These are phyloP conservation scores for Drosophila anomelani DNA, from an alignment of 2,888 invertebrate species.

Conservation along the genomic window DNA sequence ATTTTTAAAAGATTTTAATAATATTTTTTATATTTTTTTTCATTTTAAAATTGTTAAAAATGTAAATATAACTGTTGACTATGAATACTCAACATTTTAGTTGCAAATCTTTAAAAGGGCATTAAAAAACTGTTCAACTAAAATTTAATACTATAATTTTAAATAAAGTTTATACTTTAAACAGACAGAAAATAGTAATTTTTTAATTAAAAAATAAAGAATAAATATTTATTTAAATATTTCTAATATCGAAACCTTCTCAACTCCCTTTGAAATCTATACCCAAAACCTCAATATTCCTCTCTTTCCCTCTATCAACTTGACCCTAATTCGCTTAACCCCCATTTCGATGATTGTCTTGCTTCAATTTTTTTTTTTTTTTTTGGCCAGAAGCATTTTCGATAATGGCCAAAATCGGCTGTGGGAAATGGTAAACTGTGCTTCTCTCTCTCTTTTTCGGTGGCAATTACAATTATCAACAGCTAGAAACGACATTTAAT, in stretches of 20 bases:
- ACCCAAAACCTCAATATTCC: not conserved
- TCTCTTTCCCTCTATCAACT: conserved; percentile 3
- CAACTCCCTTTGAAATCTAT: not conserved
- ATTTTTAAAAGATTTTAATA: not conserved
- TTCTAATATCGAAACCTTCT: not conserved
- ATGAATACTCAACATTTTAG: not conserved
- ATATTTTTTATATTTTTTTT: not conserved
- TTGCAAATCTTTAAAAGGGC: not conserved
- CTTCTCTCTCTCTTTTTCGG: conserved; percentile 6
- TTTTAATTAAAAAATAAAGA: too few species aligned
- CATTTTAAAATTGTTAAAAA: not conserved
- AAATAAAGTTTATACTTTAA: too few species aligned
- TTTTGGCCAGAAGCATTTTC: conserved; percentile 48
- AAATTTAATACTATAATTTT: not conserved
- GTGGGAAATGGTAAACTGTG: conserved; percentile 24
- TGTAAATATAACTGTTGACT: too few species aligned
- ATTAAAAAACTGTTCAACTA: not conserved
- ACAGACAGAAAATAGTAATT: too few species aligned
- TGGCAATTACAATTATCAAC: conserved; percentile 40
- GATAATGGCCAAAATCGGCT: conserved; percentile 37
- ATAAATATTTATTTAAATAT: not conserved
- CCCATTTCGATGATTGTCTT: conserved; percentile 43
- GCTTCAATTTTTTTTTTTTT: conserved; percentile 10
- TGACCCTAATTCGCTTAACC: conserved; percentile 41
- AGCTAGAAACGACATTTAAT: conserved; percentile 49